Base-by-base conservation (phyloP, 2,113 vertebrate species). In the Thryonomys swinderianus region DNA sequence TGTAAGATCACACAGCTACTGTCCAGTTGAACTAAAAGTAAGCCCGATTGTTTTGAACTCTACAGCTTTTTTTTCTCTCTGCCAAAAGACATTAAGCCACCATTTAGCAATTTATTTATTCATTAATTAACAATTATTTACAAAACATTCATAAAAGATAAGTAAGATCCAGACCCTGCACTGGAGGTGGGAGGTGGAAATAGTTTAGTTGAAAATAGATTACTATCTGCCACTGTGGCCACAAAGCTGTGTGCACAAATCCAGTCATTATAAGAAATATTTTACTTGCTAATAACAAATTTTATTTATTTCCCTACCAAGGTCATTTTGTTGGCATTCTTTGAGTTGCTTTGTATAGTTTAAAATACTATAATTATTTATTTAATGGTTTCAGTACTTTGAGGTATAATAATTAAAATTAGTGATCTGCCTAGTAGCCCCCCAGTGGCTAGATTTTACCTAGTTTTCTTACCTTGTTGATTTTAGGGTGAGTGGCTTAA, bases 91-190 rank as follows among this genome's bases (percentile, higher is more conserved):
- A 84, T n/a, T 55, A 40, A 93, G 69, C 80, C 83, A 48, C 23
- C 16, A 78, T 66, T 88, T 78, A 78, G 48, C 66, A 94, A 80
- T 82, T 74, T 92, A 82, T 59, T 94, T 95, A 95, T 81, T 91
- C 55, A 66, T 84, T 84, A 83, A 55, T 96, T 96, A 90, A 78
- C 17, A 51, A 51, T 64, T 88, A 34, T 67, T 93, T 34, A 57
- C 80, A 25, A 61, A 91, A 81, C 59, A 73, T 92, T 88, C 64
- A 92, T 67, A 42, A 87, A 85, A 67, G 48, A 95, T 89, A 30
- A 91, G n/a, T 53, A 32, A 79, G 34, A 81, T 83, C 67, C 32
- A 83, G 67, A 88, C 13, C 5, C 8, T 45, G 12, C 5, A 12
- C 1, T 55, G 11, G 37, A 37, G 21, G 5, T 25, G 25, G 27